Base-by-base conservation (phyloP, 2,888 invertebrate genomes). In the Drosophila borealis region DNA sequence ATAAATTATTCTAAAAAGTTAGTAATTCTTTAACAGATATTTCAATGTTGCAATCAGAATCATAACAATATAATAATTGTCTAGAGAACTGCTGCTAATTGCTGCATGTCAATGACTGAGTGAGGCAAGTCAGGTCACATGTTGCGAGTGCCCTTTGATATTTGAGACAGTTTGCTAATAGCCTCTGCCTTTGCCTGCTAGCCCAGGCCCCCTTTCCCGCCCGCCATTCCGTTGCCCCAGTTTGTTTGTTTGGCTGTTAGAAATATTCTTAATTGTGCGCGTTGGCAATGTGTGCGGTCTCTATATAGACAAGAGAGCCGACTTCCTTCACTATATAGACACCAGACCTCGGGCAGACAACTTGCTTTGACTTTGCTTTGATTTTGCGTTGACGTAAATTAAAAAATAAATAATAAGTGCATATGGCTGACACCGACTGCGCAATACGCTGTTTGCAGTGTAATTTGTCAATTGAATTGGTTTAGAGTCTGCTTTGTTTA, bases 111-210 rank as follows among this genome's bases (percentile, higher is more conserved):
- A 80, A 37, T 41, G 19, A 36, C 13, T 39, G 44, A 25, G 56
- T 44, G 57, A 44, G 60, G 14, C 37, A 61, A 59, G 56, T 55
- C 55, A 19, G 37, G 48, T 50, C 46, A 54, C 59, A 37, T 21
- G 55, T 42, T 65, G 55, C 50, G 60, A 55, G 50, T 68, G 71
- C 42, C 65, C 86, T 90, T 90, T 90, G 90, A 91, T 90, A 90
- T 90, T 90, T 82, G 90, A 90, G 81, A 73, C 79, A 78, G 66
- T 84, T 81, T 87, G 79, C 90, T 91, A 90, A 90, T 89, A 90
- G 90, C 84, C 84, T 64, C 44, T 25, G 62, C 49, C 33, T 19
- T 9, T 36, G 51, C 8, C 34, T 29, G 8, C 29, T 29, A 25
- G 25, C 41, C n/a, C 19, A 21, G 10, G 1, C 37, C 25, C 37